These are phyloP conservation scores for Cryptoleucopteryx plumbea DNA, from an alignment of 2,113 vertebrate genomes.

Conservation along the genomic window DNA sequence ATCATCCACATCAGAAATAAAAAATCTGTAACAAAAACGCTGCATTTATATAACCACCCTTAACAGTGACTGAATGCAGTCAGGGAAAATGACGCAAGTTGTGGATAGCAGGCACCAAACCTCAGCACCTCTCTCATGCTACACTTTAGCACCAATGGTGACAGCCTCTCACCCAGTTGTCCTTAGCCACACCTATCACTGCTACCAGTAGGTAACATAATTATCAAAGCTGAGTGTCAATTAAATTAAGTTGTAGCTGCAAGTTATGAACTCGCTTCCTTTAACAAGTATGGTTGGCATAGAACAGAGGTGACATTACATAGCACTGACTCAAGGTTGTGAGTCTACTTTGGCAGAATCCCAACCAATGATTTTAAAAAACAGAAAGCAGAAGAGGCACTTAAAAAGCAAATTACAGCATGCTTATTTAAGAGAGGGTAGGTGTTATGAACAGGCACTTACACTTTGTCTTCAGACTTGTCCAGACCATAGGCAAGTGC, in stretches of 20 bases:
- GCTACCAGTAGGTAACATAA: not conserved
- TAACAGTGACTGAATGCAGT: not conserved
- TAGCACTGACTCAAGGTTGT: not conserved
- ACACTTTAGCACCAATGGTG: not conserved
- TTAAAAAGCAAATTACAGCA: not conserved
- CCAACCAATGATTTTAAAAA: not conserved
- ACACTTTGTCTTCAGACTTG: conserved; percentile 97
- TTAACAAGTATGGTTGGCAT: not conserved
- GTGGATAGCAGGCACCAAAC: not conserved
- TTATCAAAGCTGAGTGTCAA: not conserved
- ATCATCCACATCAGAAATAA: not conserved
- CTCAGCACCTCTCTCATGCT: not conserved
- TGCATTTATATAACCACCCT: not conserved
- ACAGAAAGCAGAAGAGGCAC: not conserved
- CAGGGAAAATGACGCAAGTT: not conserved
- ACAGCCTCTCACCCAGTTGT: not conserved
- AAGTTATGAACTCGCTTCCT: not conserved
- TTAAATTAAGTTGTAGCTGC: not conserved
- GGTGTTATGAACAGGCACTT: conserved; percentile 42
- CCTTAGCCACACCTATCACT: not conserved
- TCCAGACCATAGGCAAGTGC: conserved; percentile 97
- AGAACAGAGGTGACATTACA: not conserved
- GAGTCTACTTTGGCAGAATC: not conserved
- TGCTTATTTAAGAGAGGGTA: not conserved
- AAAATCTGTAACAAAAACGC: not conserved